Evolutionary conservation across 2,113 vertebrate genomes (phyloP).

Genomic region (Galeopterus variegatus): DNA sequence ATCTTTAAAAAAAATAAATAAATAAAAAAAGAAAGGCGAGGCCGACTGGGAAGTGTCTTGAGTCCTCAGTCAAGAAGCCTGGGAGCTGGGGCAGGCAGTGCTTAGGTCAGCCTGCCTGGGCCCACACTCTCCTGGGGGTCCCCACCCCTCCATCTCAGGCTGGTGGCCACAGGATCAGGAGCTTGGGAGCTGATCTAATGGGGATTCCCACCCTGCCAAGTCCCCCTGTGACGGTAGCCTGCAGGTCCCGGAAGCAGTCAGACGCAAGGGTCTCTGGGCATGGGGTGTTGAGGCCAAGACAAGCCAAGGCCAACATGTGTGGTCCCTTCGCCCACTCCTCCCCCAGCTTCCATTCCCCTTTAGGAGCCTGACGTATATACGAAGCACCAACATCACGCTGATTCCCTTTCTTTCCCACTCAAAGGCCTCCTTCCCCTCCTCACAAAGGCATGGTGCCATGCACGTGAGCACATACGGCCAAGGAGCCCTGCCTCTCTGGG

Average conservation of each 20-base stretch:
- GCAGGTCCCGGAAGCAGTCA: background rate
- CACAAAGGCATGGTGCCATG: background rate
- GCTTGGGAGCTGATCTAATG: background rate
- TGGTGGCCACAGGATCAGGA: background rate
- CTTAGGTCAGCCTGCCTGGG: background rate
- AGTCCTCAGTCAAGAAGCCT: background rate
- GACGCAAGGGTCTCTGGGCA: background rate
- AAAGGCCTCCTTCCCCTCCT: background rate
- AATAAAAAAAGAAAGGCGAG: background rate
- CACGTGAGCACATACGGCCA: background rate
- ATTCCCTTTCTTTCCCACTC: background rate
- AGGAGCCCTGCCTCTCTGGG: background rate
- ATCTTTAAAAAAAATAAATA: no score
- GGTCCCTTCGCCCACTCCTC: background rate
- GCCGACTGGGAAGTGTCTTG: background rate
- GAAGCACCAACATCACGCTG: background rate
- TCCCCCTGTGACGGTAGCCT: no score
- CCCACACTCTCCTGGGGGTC: background rate
- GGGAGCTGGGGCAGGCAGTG: background rate
- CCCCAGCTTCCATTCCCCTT: background rate
- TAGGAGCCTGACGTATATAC: background rate
- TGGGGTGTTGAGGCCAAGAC: background rate
- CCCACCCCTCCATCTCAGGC: background rate
- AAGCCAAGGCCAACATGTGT: fast-evolving
- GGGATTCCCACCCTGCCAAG: fast-evolving